These are phyloP conservation scores for Craterocephalus amniculus DNA, from an alignment of 2,797 vertebrate genomes.

Conservation along the genomic window DNA sequence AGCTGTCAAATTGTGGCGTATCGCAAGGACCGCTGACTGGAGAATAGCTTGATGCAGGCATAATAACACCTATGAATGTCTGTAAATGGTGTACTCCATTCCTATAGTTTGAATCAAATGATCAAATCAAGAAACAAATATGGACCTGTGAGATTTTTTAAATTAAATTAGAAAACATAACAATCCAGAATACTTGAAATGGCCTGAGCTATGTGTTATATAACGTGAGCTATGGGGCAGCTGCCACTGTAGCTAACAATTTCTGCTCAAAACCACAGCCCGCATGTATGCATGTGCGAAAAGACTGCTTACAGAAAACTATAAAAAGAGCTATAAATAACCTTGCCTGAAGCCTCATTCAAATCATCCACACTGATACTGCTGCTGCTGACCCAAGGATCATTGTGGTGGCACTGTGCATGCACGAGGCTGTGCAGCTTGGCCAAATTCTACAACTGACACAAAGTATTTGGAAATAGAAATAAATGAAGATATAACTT, in stretches of 20 bases:
- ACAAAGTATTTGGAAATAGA: background rate
- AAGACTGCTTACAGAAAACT: conserved; percentile 76
- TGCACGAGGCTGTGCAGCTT: conserved; percentile 13
- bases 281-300: conserved; percentile 32
- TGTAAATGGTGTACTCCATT: background rate
- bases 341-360: conserved; percentile 44
- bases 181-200: background rate
- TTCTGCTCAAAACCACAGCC: conserved; percentile 49
- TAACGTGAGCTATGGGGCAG: conserved; percentile 26
- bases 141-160: background rate
- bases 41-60: background rate
- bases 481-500: conserved; percentile 38
- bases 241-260: conserved; percentile 24
- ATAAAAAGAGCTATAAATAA: conserved; percentile 74
- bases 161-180: background rate
- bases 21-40: background rate
- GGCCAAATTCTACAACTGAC: conserved; percentile 9
- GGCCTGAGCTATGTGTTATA: background rate
- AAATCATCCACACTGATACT: conserved; percentile 47
- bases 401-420: conserved; percentile 33
- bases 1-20: background rate
- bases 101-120: background rate
- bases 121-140: background rate
- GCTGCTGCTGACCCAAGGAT: conserved; percentile 40
- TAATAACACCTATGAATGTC: background rate